Evolutionary conservation across 2,113 vertebrate species (phyloP), one percentile per base, ranked within the genome.

Genomic region (Taurulus bubalis): DNA sequence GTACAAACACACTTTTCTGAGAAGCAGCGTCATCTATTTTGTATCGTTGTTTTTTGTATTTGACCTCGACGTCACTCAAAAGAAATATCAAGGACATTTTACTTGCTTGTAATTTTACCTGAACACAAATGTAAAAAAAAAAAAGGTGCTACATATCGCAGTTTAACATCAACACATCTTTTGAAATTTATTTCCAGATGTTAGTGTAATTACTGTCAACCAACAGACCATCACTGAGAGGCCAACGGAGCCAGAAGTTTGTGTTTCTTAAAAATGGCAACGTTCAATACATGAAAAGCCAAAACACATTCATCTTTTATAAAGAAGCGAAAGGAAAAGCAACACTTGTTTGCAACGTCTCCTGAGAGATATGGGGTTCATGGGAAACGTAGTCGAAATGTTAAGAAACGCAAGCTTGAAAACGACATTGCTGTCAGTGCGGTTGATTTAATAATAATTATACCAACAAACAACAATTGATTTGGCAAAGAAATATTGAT

Each of bases 71-170:
- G 40, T 42, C 40, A 36, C 18, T 32, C 49, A 68, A 72, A 20
- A 80, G 30, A 53, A 65, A 67, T 60, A 51, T 72, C 28, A 60
- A 11, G 65, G 30, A 75, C 36, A 70, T 40, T 16, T 40, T 26
- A 64, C 15, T 75, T 79, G 77, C 71, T 85, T 79, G 30, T 38
- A 28, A 83, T 87, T 45, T 85, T 87, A 87, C 56, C 84, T 85
- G 74, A 82, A 85, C 26, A 71, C 36, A 76, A 47, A 16, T 60
- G 42, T 45, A 45, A 45, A 45, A 45, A 77, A 68, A 72, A 69
- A 7, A 68, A 70, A 71, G 85, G 75, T 82, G 77, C 77, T 69
- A 78, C n/a, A 36, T 72, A 32, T 56, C 72, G 38, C 56, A 82
- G 73, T 89, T 90, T 34, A 86, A 80, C 83, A 86, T 75, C 45